Evolutionary conservation across 2,113 vertebrate genomes (phyloP).

Genomic region (Gila orcuttii): DNA sequence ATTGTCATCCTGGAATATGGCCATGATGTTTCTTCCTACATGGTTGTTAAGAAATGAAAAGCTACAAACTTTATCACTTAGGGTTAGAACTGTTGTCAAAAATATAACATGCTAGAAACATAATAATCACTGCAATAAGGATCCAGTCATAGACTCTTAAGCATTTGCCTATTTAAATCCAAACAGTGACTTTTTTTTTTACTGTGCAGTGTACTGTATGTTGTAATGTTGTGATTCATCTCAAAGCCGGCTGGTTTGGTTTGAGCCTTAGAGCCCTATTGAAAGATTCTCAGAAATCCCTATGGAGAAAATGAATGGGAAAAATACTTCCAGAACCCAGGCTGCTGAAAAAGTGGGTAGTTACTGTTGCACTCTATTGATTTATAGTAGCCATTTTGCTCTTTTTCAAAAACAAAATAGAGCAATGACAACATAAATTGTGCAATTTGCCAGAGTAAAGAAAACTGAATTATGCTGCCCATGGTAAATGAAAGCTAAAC

Average conservation of each 20-base stretch:
- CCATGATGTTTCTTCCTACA: too few species aligned
- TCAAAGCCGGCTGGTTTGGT: neutral
- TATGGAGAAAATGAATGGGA: neutral
- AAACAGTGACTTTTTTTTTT: too few species aligned
- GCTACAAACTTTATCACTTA: too few species aligned
- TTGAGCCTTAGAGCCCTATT: neutral
- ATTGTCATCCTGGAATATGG: too few species aligned
- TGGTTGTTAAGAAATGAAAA: too few species aligned
- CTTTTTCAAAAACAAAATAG: neutral
- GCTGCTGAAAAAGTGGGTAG: neutral
- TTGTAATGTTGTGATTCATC: neutral
- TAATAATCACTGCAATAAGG: too few species aligned
- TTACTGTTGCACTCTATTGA: neutral
- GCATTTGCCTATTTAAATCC: too few species aligned
- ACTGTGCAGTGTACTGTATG: neutral
- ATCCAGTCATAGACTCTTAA: too few species aligned
- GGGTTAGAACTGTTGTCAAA: too few species aligned
- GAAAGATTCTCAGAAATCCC: neutral
- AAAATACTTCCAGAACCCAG: neutral
- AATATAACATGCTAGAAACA: too few species aligned
- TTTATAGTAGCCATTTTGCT: neutral
- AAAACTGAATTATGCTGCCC: conserved; percentile 70
- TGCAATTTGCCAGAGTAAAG: conserved; percentile 33
- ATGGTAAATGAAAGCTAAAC: conserved; percentile 72
- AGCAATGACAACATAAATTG: conserved; percentile 49